A percentile compares a stretch with the other conserved stretches of the same genome.
Evolutionary conservation across 2,888 invertebrate genomes (phyloP).

Genomic region (Nymphalis urticae): DNA sequence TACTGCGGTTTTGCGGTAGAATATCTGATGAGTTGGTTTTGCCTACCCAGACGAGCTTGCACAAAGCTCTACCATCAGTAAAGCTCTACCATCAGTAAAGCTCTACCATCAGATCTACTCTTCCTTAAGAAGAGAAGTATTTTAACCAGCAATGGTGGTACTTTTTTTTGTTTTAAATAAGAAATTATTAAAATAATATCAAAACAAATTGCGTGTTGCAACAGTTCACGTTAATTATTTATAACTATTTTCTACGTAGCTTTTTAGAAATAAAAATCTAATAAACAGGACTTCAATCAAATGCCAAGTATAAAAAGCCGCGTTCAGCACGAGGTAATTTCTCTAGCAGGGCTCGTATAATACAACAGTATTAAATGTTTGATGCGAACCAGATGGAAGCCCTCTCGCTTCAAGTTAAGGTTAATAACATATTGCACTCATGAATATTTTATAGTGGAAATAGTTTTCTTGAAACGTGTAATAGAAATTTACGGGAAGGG

Average conservation of each 20-base stretch:
- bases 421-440: conserved; percentile 11
- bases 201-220: too few relatives aligned
- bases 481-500: conserved; percentile 15
- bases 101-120: too few relatives aligned
- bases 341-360: not conserved
- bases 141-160: too few relatives aligned
- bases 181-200: too few relatives aligned
- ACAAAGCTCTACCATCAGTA: too few relatives aligned
- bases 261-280: not conserved
- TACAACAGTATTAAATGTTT: not conserved
- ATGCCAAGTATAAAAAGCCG: not conserved
- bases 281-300: not conserved
- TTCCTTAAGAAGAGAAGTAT: too few relatives aligned
- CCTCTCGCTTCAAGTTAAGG: not conserved
- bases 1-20: too few relatives aligned
- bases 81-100: too few relatives aligned
- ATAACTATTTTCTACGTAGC: not conserved
- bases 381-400: conserved; percentile 1
- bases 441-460: conserved; percentile 25
- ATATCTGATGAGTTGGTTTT: too few relatives aligned
- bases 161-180: too few relatives aligned
- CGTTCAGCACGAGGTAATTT: not conserved
- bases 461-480: conserved; percentile 22
- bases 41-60: too few relatives aligned
- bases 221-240: not conserved